Evolutionary conservation across 2,797 vertebrate genomes (phyloP), one percentile per base, ranked within the genome.

Genomic region (Merluccius polli): DNA sequence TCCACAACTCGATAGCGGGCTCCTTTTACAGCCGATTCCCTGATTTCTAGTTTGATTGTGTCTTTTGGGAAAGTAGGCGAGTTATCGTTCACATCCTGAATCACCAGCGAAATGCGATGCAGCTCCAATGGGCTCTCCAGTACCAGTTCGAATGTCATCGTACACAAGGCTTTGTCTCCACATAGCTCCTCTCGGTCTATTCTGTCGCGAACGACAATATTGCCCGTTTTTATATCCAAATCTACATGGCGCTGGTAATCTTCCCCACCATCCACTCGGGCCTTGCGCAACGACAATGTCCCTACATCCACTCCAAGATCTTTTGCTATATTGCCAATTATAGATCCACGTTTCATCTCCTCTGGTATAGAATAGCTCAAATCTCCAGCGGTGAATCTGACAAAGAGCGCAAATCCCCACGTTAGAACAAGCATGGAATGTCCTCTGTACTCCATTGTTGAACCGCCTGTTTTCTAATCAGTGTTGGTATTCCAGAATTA

Each of bases 1-100:
- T 83, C 84, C 0, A 89, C 88, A 0, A 95, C 11, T 0, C 74
- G 70, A 29, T 86, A 94, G 0, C 82, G 80, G 1, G 52, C 52
- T 0, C 89, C 92, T 36, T 84, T 89, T 0, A 0, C 0, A 0
- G 88, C 72, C 0, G 78, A 82, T 74, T 93, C 91, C 0, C 0
- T 10, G 0, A 93, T 92, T 79, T 93, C 90, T 6, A 90, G 27
- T 0, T 27, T 72, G 0, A 90, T 73, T 0, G 18, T 16, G 0
- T 83, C 71, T 0, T 90, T 78, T 0, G 84, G 71, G 67, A 95
- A 95, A 0, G 65, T 73, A 0, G 95, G 94, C 0, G 87, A 76
- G 1, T 95, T 95, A 33, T 95, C 94, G 29, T 95, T 95, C 0
- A 95, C 85, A 0, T 95, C 95, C 31, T 93, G 79, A 24, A 95